Conservation (phyloP, 53 echinoderm and acorn worm genomes). For the Luidia sarsii region DNA sequence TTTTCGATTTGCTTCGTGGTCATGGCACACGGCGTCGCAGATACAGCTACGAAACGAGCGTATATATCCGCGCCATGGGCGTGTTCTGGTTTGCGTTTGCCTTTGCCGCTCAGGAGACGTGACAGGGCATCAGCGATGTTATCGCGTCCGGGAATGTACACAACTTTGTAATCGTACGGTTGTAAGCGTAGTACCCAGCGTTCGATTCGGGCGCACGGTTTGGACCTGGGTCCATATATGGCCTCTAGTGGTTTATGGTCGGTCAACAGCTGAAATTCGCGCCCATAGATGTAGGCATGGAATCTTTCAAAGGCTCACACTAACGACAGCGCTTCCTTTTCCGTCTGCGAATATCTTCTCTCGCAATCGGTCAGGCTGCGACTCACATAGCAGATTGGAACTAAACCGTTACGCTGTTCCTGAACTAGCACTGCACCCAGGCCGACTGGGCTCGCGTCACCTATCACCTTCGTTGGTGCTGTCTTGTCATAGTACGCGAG, state of each 20-base stretch:
- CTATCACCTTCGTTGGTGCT: slow-evolving; percentile 50
- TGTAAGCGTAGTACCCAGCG: slow-evolving; percentile 58
- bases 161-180: slow-evolving; percentile 61
- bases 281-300: slow-evolving; percentile 44
- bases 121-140: slow-evolving; percentile 59
- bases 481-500: slow-evolving; percentile 60
- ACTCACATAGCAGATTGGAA: slow-evolving; percentile 51
- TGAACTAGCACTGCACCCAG: slow-evolving; percentile 65
- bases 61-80: slow-evolving; percentile 18
- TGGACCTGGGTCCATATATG: slow-evolving; percentile 41
- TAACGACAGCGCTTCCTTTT: neutral
- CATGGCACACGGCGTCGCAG: slow-evolving; percentile 60
- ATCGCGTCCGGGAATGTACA: slow-evolving; percentile 41
- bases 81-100: no score
- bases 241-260: no score
- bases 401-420: slow-evolving; percentile 19
- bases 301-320: slow-evolving; percentile 26
- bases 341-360: no score
- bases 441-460: slow-evolving; percentile 72
- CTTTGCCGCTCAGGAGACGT: slow-evolving; percentile 9
- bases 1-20: slow-evolving; percentile 14
- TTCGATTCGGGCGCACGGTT: slow-evolving; percentile 58
- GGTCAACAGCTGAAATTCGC: slow-evolving; percentile 53
- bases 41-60: slow-evolving; percentile 49
- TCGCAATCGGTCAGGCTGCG: slow-evolving; percentile 31